These are phyloP conservation scores for Peromyscus attwateri DNA, from an alignment of 2,797 vertebrate species.

Conservation along the genomic window DNA sequence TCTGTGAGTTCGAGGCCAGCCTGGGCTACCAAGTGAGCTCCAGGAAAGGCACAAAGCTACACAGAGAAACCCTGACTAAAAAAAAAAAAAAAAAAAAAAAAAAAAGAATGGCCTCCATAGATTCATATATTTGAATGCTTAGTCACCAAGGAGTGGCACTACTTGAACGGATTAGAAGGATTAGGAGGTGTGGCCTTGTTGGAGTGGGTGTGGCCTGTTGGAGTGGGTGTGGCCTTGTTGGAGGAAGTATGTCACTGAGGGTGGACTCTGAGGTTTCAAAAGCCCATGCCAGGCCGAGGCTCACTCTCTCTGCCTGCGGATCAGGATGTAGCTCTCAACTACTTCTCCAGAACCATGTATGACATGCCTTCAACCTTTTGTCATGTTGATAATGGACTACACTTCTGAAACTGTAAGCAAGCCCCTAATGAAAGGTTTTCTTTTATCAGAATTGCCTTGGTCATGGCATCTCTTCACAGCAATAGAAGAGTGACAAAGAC, in stretches of 20 bases:
- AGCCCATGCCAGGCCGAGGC: background rate
- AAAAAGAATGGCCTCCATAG: background rate
- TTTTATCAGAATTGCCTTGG: background rate
- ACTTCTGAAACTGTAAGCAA: background rate
- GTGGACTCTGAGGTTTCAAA: background rate
- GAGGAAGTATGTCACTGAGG: background rate
- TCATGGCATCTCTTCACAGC: background rate
- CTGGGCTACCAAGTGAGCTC: too few species aligned
- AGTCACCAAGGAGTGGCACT: background rate
- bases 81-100: too few species aligned
- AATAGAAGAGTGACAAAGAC: background rate
- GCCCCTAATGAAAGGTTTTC: background rate
- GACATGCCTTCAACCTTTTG: background rate
- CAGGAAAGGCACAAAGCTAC: too few species aligned
- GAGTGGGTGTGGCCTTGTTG: background rate
- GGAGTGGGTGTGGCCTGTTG: background rate
- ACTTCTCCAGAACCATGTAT: background rate
- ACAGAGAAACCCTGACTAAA: too few species aligned
- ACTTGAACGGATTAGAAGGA: background rate
- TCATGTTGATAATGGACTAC: background rate
- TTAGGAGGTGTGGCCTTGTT: background rate
- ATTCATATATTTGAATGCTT: background rate
- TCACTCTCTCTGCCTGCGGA: background rate
- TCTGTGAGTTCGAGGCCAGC: too few species aligned
- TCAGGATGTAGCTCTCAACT: background rate